phyloP scores from a whole-genome alignment of 2,113 vertebrate genomes.

The Lepus americanus region DNA sequence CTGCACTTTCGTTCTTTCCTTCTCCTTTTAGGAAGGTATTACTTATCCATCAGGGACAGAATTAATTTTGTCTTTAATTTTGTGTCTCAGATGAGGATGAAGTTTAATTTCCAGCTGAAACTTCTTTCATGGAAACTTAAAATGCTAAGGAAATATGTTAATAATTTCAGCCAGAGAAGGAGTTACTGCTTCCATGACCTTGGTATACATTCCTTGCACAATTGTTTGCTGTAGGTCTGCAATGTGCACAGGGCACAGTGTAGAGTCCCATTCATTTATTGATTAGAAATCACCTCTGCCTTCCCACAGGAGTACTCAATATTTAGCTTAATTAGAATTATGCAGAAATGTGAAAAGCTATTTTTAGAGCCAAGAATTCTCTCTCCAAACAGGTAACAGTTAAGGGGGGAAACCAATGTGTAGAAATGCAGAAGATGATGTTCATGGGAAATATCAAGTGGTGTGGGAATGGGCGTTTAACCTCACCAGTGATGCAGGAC shows the following conservation, averaged over 20 bases:
- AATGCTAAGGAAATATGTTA: constrained; percentile 7
- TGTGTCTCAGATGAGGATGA: constrained; percentile 6
- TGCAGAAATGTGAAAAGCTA: neutral
- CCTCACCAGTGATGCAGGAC: too few relatives aligned
- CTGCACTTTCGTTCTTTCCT: neutral
- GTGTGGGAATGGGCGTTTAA: too few relatives aligned
- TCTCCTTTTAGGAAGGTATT: neutral
- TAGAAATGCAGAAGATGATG: neutral
- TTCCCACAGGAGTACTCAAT: constrained; percentile 32
- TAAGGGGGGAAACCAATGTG: neutral
- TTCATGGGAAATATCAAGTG: neutral
- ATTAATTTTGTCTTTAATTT: constrained; percentile 46
- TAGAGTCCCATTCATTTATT: neutral
- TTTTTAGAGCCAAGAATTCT: neutral
- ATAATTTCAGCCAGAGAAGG: neutral
- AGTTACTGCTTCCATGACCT: neutral
- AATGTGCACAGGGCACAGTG: neutral
- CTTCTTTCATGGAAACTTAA: constrained; percentile 45
- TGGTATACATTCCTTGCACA: constrained; percentile 45
- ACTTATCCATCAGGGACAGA: neutral
- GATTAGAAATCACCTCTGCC: neutral
- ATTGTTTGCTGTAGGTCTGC: neutral
- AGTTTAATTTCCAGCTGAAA: constrained; percentile 54
- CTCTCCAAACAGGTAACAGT: neutral
- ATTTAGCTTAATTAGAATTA: constrained; percentile 34